phyloP scores from a whole-genome alignment of 2,888 invertebrate genomes.

The Cyclophora punctaria region DNA sequence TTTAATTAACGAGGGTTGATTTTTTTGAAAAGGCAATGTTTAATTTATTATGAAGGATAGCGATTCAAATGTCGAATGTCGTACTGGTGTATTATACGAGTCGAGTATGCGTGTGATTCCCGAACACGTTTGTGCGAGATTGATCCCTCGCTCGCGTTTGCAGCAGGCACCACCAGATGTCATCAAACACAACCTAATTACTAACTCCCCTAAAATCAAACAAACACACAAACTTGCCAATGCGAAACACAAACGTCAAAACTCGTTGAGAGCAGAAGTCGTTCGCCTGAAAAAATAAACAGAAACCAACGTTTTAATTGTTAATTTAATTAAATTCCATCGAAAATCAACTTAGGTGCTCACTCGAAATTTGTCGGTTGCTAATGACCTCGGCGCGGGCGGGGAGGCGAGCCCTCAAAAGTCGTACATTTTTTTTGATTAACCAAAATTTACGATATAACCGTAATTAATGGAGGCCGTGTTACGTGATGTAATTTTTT shows the following conservation, averaged over 20 bases:
- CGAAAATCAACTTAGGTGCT: slow-evolving; percentile 55
- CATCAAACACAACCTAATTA: slow-evolving; percentile 14
- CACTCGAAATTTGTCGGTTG: slow-evolving; percentile 39
- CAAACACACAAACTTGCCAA: slow-evolving; percentile 24
- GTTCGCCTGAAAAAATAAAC: slow-evolving; percentile 57
- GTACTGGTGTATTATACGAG: too few relatives aligned
- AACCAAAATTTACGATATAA: slow-evolving; percentile 53
- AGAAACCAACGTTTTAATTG: slow-evolving; percentile 57
- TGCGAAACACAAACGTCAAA: slow-evolving; percentile 39
- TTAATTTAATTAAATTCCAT: slow-evolving; percentile 63
- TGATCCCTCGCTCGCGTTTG: slow-evolving; percentile 1
- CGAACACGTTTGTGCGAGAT: background rate
- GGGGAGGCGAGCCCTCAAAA: slow-evolving; percentile 31
- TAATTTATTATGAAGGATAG: too few relatives aligned
- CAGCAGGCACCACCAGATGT: slow-evolving; percentile 10
- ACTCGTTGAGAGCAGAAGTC: slow-evolving; percentile 44
- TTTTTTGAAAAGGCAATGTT: too few relatives aligned
- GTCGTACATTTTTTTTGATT: slow-evolving; percentile 54
- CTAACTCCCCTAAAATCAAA: slow-evolving; percentile 19
- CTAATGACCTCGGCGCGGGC: slow-evolving; percentile 43
- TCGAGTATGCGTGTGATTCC: too few relatives aligned
- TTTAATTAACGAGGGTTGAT: background rate
- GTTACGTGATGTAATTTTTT: slow-evolving; percentile 31
- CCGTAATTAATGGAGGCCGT: slow-evolving; percentile 53
- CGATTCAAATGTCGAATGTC: too few relatives aligned